Base-by-base conservation (phyloP, 2,797 vertebrate species). In the Myotis myotis region DNA sequence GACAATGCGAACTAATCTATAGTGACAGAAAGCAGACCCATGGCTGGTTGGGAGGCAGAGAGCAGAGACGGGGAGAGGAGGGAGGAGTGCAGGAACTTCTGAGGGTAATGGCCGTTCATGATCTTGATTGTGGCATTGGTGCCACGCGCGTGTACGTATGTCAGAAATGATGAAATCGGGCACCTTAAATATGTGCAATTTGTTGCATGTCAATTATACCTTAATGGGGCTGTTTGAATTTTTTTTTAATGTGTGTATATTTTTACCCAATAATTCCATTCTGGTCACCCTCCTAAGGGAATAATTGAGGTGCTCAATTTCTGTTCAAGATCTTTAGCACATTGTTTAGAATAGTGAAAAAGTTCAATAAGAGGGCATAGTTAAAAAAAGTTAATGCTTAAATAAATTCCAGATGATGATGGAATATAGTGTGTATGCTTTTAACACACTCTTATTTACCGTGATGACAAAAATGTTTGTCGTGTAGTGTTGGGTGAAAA, bases 381-480 rank as follows among this genome's bases (percentile, higher is more conserved):
- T 51, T 92, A 49, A 81, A 91, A 38, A 60, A 94, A 94, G 78
- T 64, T 41, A 74, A 74, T 30, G 33, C 30, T 89, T 91, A 62
- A 84, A 84, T 95, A 83, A 74, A 90, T 82, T 89, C 85, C 87
- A 95, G 80, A 87, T 80, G 87, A 87, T 47, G n/a, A 36, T 4
- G 15, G 57, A 78, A 81, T 47, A 47, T n/a, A 47, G 3, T 22
- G 11, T 47, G 22, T 33, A 28, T 11, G n/a, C 28, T 86, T 86
- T 81, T 23, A 57, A 76, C 23, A 68, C 64, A 82, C 23, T 49
- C 30, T 5, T 82, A 75, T 75, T 95, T 91, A 74, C 17, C 6
- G 6, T 80, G 71, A 68, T 20, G 28, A 78, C 87, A 75, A 86
- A 87, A 91, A 55, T 68, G 49, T 94, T 82, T 68, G 41, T 62